Base-by-base conservation (phyloP, 2,888 invertebrate genomes). In the Thysanoteuthis rhombus region DNA sequence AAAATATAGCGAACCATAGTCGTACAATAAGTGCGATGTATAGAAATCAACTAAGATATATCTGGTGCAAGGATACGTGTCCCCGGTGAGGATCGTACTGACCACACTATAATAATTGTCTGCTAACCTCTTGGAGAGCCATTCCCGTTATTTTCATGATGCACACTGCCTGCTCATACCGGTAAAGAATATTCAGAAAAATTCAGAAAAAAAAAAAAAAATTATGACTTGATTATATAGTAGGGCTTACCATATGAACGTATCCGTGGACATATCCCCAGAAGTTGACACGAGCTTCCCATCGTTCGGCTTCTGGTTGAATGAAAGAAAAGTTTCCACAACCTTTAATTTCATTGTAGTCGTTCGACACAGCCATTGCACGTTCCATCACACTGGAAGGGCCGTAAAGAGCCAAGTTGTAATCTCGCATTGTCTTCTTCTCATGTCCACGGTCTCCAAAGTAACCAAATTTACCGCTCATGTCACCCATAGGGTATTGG, bases 401-500 rank as follows among this genome's bases (percentile, higher is more conserved):
- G 0, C 99, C 99, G 96, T 98, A 98, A 92, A 99, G 97, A 0
- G 98, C 98, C 89, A 99, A 96, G 96, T 98, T 98, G 0, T 98
- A 98, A 96, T 99, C 99, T 38, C 47, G 96, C 98, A 98, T 96
- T 98, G 98, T 47, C 96, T 28, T 75, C 38, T 16, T 75, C 28
- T 89, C n/a, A 1, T 39, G 25, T 42, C 36, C 75, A 28, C 75
- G 40, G 39, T 89, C 90, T 32, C 45, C 94, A 47, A 94, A n/a
- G 25, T 47, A 75, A 89, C 93, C 94, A 93, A 93, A 94, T 92
- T 94, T 94, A 16, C 98, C 98, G 95, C 98, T 98, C 45, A 99
- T 97, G 96, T 98, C 98, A 0, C 99, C 99, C 96, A 98, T 98
- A 97, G 98, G 98, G 96, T 98, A 99, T 96, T 98, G 98, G 97